Evolutionary conservation across 2,797 vertebrate genomes (phyloP), one percentile per base, ranked within the genome.

Genomic region (Psittacula echo): DNA sequence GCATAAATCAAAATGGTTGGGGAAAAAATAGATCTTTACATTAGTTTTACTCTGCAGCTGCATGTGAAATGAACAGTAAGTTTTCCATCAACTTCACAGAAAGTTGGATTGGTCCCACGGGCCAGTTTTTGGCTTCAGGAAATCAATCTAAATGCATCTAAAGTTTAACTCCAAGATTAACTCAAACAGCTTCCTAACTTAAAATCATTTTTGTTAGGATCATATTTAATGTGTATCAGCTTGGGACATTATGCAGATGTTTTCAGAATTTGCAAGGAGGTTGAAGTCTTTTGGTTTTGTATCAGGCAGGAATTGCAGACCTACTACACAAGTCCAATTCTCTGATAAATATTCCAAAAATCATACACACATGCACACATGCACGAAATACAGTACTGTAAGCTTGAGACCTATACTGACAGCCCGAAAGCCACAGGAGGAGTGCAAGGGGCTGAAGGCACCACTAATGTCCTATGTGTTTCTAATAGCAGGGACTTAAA

Each of bases 51-150:
- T 91, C 13, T 51, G 51, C 64, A 79, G 54, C 13, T 83, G 20
- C 10, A 2, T 60, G 11, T 87, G 50, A n/a, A 89, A 78, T 64
- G 50, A 91, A n/a, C 37, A 56, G 20, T 50, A 82, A n/a, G 50
- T 58, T 95, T 75, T 88, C 42, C 44, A 22, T 79, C 47, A 44
- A 26, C n/a, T 88, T 93, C 47, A 67, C 21, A 70, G 82, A 74
- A 68, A 71, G 44, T 47, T 79, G 82, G 42, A 39, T 91, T 66
- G 45, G 58, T 81, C 37, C 58, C 56, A 9, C 0, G 0, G 66
- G 32, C 26, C 60, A 26, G 26, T 51, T 24, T 56, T 78, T 53
- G 18, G 17, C 50, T 81, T 94, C 41, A 78, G 83, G 60, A 76
- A 76, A 37, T 88, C 58, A 10, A 0, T 61, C n/a, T 87, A 45